Percentiles rank a stretch among this genome's conserved stretches.
These are phyloP conservation scores for Oceanites oceanicus DNA, from an alignment of 2,113 vertebrate genomes.

Conservation along the genomic window DNA sequence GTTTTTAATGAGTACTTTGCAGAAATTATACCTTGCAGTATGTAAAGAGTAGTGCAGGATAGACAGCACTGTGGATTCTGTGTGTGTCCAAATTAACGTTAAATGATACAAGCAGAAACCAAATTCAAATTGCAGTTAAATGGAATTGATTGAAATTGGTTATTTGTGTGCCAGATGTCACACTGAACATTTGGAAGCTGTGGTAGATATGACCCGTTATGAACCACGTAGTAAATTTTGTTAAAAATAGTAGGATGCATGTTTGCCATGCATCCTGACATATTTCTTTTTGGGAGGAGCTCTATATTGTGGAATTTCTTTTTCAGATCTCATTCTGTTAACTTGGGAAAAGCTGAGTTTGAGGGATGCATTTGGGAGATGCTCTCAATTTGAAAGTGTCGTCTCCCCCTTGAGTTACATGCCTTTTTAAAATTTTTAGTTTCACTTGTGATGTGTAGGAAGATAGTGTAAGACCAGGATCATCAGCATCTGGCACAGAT, in stretches of 20 bases:
- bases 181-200: neutral
- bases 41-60: neutral
- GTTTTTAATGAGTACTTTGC: neutral
- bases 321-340: neutral
- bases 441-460: neutral
- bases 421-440: neutral
- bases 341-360: neutral
- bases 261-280: neutral
- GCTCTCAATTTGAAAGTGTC: neutral
- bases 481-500: neutral
- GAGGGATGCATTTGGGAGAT: neutral
- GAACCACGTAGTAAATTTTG: accelerated
- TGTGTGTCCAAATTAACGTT: neutral
- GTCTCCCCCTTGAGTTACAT: neutral
- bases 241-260: neutral
- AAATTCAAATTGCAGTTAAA: neutral
- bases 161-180: neutral
- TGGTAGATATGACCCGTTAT: neutral
- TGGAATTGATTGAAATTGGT: neutral
- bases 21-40: neutral
- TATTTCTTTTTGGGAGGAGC: neutral
- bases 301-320: neutral
- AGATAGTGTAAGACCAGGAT: neutral
- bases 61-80: neutral
- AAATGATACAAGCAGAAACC: neutral